Percentiles rank a stretch among this genome's conserved stretches.
phyloP scores from a whole-genome alignment of 1,140 invertebrate species.

The Drosophila grimshawi region DNA sequence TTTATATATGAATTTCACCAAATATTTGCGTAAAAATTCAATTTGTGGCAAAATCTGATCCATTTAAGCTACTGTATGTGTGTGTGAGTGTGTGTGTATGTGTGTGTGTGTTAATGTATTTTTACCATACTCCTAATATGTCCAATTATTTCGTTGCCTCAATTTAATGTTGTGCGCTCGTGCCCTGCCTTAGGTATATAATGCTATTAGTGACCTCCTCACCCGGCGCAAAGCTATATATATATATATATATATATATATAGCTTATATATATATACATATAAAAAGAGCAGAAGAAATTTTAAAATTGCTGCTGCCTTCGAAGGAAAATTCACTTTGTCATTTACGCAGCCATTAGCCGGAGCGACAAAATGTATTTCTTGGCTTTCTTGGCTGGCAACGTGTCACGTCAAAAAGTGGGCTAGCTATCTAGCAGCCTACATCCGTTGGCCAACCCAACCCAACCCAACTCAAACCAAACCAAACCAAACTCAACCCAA shows the following conservation, averaged over 20 bases:
- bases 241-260: not conserved
- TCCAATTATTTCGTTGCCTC: constrained; percentile 36
- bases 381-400: constrained; percentile 10
- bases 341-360: constrained; percentile 79
- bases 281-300: constrained; percentile 8
- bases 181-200: constrained; percentile 27
- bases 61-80: constrained; percentile 28
- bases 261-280: too few relatives aligned
- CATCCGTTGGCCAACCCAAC: not conserved
- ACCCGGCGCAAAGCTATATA: constrained; percentile 4
- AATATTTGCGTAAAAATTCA: too few relatives aligned
- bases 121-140: constrained; percentile 17
- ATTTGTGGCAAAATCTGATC: constrained; percentile 1
- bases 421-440: constrained; percentile 28
- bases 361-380: constrained; percentile 61
- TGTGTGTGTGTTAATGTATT: constrained; percentile 21
- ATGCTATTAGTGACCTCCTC: constrained; percentile 33
- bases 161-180: constrained; percentile 32
- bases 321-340: constrained; percentile 75
- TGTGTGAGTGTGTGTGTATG: not conserved
- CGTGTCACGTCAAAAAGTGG: constrained; percentile 71
- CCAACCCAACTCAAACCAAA: not conserved
- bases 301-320: constrained; percentile 33
- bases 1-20: too few relatives aligned
- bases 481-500: not conserved